Conservation (phyloP, 2,888 invertebrate species). For the Junonia oenone region DNA sequence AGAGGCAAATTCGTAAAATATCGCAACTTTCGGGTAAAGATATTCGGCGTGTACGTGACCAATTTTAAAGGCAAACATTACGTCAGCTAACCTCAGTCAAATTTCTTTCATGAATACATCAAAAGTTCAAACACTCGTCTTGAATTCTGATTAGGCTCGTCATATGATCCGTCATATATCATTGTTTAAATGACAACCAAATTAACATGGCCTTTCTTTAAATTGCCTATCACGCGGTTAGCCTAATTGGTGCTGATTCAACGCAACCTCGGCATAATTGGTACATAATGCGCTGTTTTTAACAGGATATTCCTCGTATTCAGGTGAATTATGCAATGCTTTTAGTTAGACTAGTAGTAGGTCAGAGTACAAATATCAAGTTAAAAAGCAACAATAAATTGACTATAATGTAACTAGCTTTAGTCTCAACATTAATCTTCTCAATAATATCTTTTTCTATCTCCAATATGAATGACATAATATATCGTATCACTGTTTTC, state of each 20-base stretch:
- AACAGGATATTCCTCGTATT: too few relatives aligned
- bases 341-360: too few relatives aligned
- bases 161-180: conserved; percentile 54
- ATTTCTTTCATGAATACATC: conserved; percentile 55
- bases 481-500: too few relatives aligned
- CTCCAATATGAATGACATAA: too few relatives aligned
- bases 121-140: conserved; percentile 61
- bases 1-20: not conserved
- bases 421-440: too few relatives aligned
- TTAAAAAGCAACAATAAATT: too few relatives aligned
- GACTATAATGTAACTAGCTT: too few relatives aligned
- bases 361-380: too few relatives aligned
- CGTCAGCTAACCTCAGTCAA: conserved; percentile 44
- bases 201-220: conserved; percentile 63
- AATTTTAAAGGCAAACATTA: conserved; percentile 43
- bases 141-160: conserved; percentile 63
- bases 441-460: too few relatives aligned
- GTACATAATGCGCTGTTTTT: not conserved
- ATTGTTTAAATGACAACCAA: conserved; percentile 60
- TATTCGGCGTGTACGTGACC: conserved; percentile 45
- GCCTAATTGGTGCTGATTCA: conserved; percentile 22
- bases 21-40: conserved; percentile 19
- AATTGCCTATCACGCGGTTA: conserved; percentile 40
- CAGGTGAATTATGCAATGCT: too few relatives aligned
- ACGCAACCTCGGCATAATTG: conserved; percentile 9